A percentile compares a stretch with the other conserved stretches of the same genome.
Evolutionary conservation across 2,797 vertebrate genomes (phyloP).

Genomic region (Anniella stebbinsi): DNA sequence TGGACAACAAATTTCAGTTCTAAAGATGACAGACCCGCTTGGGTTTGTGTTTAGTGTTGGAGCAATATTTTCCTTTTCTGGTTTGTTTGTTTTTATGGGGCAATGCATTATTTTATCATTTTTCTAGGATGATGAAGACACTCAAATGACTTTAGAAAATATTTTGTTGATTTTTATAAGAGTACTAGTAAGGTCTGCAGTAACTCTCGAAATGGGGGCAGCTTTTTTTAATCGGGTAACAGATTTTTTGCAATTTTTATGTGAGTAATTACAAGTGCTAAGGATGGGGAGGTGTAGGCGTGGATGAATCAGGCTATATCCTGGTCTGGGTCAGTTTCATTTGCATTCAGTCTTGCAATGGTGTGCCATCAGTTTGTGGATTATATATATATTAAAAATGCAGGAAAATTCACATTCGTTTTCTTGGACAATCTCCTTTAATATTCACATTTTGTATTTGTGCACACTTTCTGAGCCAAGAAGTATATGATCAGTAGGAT

Average conservation of each 20-base stretch:
- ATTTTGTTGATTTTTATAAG: background rate
- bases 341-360: no score
- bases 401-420: no score
- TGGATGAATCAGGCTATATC: no score
- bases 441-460: no score
- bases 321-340: no score
- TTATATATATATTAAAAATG: no score
- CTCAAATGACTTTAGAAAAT: background rate
- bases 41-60: background rate
- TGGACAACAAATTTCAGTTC: slow-evolving; percentile 23
- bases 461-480: no score
- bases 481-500: no score
- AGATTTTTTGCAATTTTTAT: background rate
- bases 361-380: no score
- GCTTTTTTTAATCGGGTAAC: background rate
- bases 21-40: rapidly evolving
- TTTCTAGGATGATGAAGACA: background rate
- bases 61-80: background rate
- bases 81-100: slow-evolving; percentile 36
- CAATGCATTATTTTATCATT: slow-evolving; percentile 37
- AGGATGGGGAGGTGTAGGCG: background rate
- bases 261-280: background rate
- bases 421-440: no score
- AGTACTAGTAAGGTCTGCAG: background rate
- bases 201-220: background rate